These are phyloP conservation scores for Tenthredo amoena DNA, from an alignment of 2,888 invertebrate species.

Conservation along the genomic window DNA sequence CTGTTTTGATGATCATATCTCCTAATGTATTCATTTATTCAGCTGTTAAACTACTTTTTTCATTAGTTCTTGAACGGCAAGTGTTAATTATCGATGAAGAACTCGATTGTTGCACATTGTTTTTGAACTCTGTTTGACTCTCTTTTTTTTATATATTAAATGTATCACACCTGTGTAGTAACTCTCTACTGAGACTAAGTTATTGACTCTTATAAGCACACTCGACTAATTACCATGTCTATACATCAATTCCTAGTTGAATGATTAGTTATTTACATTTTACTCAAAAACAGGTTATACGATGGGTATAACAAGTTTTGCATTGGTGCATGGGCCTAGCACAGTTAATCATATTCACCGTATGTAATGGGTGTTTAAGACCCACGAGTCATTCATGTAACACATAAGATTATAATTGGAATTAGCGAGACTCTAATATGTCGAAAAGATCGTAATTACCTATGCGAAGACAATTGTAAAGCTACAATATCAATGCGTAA, in stretches of 20 bases:
- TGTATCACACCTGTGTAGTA: not conserved
- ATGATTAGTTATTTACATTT: not conserved
- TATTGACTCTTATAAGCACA: not conserved
- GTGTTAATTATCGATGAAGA: not conserved
- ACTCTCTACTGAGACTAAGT: not conserved
- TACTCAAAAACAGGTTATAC: not conserved
- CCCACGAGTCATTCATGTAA: not conserved
- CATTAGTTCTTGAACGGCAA: not conserved
- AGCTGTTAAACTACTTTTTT: not conserved
- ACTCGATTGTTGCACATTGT: not conserved
- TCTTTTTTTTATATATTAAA: not conserved
- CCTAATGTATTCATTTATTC: not conserved
- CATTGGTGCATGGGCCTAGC: not conserved
- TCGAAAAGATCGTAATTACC: not conserved
- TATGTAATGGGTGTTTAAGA: not conserved
- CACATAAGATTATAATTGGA: not conserved
- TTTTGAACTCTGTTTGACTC: not conserved
- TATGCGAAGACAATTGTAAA: not conserved
- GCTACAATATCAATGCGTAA: not conserved
- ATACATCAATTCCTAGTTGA: not conserved
- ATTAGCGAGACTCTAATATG: not conserved
- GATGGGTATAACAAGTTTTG: slow-evolving; percentile 9
- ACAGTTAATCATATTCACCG: not conserved
- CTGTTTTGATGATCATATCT: not conserved
- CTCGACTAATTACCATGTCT: not conserved